Conservation (phyloP, 2,888 invertebrate genomes). For the Plutella xylostella region DNA sequence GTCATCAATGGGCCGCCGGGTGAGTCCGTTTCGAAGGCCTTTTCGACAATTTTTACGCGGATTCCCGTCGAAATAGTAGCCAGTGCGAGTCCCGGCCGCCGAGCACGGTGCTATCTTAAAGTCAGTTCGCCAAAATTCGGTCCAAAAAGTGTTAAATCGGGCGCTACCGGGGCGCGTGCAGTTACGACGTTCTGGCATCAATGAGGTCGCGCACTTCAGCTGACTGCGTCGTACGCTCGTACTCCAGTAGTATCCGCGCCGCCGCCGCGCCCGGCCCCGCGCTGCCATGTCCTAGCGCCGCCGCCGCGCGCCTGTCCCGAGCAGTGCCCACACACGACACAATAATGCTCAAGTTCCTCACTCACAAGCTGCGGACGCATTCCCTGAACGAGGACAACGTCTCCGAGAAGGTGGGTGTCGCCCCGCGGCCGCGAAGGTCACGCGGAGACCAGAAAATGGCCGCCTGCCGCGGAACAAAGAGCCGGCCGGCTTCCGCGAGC, state of each 20-base stretch:
- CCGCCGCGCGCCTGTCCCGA: constrained; percentile 5
- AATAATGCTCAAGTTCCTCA: constrained; percentile 89
- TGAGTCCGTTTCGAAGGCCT: constrained; percentile 65
- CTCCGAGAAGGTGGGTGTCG: constrained; percentile 78
- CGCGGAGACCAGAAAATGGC: constrained; percentile 71
- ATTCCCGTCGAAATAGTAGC: constrained; percentile 21
- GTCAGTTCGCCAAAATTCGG: neutral
- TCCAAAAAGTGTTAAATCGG: constrained; percentile 30
- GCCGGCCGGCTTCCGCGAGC: neutral
- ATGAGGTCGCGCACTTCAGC: constrained; percentile 63
- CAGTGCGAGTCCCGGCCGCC: constrained; percentile 12
- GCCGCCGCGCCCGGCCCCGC: constrained; percentile 26
- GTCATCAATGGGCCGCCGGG: constrained; percentile 78
- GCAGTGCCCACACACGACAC: constrained; percentile 44
- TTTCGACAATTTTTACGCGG: constrained; percentile 41
- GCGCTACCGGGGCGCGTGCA: constrained; percentile 66
- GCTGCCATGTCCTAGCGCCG: neutral
- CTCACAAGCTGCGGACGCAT: constrained; percentile 87
- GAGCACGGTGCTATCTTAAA: too few relatives aligned
- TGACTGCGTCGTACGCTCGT: constrained; percentile 64
- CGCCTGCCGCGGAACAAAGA: constrained; percentile 73
- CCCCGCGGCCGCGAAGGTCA: constrained; percentile 43
- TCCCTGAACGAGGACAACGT: constrained; percentile 86
- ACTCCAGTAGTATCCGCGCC: constrained; percentile 56
- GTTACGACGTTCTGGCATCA: constrained; percentile 54